phyloP scores from a whole-genome alignment of 2,888 invertebrate species.

The Luperina testacea region DNA sequence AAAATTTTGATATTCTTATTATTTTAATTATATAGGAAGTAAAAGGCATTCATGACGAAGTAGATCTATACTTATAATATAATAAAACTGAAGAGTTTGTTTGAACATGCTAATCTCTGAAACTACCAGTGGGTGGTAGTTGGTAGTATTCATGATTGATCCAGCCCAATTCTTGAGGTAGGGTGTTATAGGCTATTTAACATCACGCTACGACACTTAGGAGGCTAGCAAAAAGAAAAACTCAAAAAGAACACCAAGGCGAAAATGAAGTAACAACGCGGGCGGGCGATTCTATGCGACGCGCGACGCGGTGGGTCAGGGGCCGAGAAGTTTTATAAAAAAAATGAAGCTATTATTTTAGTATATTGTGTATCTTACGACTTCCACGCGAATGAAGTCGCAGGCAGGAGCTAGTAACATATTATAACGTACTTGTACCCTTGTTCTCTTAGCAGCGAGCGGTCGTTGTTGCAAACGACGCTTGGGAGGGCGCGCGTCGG shows the following conservation, averaged over 20 bases:
- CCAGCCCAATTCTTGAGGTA: neutral
- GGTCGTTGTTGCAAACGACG: slow-evolving; percentile 83
- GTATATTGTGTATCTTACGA: neutral
- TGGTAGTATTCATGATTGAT: neutral
- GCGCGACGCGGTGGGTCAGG: too few relatives aligned
- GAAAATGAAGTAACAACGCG: neutral
- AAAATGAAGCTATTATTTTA: neutral
- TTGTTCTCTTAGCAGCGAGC: slow-evolving; percentile 88
- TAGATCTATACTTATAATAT: neutral
- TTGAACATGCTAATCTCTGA: neutral
- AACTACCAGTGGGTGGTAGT: neutral
- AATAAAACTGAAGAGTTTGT: neutral
- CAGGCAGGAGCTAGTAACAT: neutral
- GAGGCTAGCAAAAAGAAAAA: neutral
- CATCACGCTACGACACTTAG: neutral
- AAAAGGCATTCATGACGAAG: neutral
- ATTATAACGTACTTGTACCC: slow-evolving; percentile 84
- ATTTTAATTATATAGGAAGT: too few relatives aligned
- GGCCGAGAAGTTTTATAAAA: neutral
- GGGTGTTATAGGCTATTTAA: neutral
- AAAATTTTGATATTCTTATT: neutral
- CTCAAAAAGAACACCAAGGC: neutral
- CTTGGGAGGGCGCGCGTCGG: slow-evolving; percentile 82
- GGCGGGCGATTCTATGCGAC: neutral
- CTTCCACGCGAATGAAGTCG: neutral